Base-by-base conservation (phyloP, 2,797 vertebrate genomes). In the Cuniculus paca region DNA sequence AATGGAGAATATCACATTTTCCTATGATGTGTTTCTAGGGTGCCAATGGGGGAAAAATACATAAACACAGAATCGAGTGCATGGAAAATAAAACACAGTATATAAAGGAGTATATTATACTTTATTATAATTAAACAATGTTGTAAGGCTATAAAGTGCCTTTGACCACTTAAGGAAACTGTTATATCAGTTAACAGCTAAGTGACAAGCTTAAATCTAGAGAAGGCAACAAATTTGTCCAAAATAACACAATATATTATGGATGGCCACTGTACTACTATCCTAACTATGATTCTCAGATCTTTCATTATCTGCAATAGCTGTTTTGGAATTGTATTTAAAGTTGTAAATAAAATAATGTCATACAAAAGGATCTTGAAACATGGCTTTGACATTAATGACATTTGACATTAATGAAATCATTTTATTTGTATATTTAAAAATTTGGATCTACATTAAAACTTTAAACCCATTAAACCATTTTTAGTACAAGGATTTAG, bases 231-330 rank as follows among this genome's bases (percentile, higher is more conserved):
- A 17, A 14, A 52, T 2, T 52, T 60, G 34, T 22, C 10, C 13
- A 72, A 7, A 6, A n/a, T 72, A 87, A 31, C 28, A 28, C 17
- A 60, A 24, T 28, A n/a, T 81, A 79, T 16, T 36, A 14, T 24
- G 48, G 22, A 70, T 8, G 22, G 16, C 1, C 5, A 61, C 3
- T 9, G 2, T 31, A 36, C 1, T 1, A 5, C 36, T 24, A 70
- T 1, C 22, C 20, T 45, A n/a, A 60, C 19, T 13, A 36, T 86
- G 19, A 31, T 48, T 48, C 39, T 16, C 26, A 36, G 26, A 52
- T 11, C 5, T 83, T 60, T 14, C 36, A 45, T 7, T 45, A 34
- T 9, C 28, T 42, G 17, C 0, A 3, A 7, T 72, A 50, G 19
- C 6, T 14, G 28, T 75, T 45, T 34, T 65, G 11, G 26, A 48